Evolutionary conservation across 2,888 invertebrate species (phyloP).

Genomic region (Saturnia pavonia): DNA sequence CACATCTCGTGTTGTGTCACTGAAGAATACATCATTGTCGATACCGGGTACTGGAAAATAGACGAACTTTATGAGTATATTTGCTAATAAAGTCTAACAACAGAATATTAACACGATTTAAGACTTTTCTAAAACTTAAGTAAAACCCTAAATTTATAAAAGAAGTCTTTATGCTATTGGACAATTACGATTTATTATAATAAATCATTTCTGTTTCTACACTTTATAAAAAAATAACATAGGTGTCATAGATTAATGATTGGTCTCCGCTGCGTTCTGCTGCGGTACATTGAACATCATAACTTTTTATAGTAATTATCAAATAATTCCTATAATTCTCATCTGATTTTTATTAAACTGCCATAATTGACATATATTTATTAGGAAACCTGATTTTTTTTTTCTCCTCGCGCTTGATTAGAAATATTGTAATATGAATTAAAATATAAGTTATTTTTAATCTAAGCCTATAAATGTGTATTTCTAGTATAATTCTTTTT

Average conservation of each 20-base stretch:
- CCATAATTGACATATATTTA: not conserved
- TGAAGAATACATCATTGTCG: constrained; percentile 83
- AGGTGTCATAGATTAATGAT: too few relatives aligned
- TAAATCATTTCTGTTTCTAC: too few relatives aligned
- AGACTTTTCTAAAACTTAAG: not conserved
- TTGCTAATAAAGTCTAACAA: not conserved
- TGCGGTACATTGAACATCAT: not conserved
- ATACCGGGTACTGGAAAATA: constrained; percentile 74
- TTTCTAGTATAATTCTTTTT: not conserved
- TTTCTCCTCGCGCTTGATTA: not conserved
- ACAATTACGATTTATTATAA: not conserved
- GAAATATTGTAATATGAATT: not conserved
- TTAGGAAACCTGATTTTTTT: not conserved
- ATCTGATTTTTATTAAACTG: too few relatives aligned
- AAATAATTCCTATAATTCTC: too few relatives aligned
- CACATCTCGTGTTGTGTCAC: constrained; percentile 85
- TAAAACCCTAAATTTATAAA: too few relatives aligned
- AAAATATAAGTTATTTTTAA: not conserved
- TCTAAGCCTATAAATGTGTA: not conserved
- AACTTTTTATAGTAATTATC: not conserved
- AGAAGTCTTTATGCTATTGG: too few relatives aligned
- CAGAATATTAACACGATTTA: not conserved
- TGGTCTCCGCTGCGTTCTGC: too few relatives aligned
- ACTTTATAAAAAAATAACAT: too few relatives aligned
- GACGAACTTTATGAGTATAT: not conserved